These are phyloP conservation scores for Dufourea novaeangliae DNA, from an alignment of 1,140 invertebrate species.

Conservation along the genomic window DNA sequence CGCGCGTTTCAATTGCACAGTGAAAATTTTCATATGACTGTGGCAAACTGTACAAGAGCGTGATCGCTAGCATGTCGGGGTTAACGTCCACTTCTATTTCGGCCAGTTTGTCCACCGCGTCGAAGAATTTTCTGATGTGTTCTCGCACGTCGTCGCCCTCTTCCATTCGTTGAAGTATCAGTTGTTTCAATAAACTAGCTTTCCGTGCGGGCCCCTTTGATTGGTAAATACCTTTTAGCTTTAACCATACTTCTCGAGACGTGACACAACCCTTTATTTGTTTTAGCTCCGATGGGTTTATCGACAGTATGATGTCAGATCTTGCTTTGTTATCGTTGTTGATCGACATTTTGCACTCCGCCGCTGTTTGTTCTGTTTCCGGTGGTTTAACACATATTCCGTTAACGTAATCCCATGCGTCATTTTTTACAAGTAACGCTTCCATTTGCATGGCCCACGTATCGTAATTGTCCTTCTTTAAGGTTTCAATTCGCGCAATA, in stretches of 20 bases:
- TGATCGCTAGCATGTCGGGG: slow-evolving; percentile 59
- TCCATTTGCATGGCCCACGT: slow-evolving; percentile 17
- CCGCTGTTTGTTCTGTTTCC: not conserved
- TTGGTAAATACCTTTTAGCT: slow-evolving; percentile 23
- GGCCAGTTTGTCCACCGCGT: not conserved
- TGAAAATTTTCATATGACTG: slow-evolving; percentile 63
- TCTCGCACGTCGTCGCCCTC: not conserved
- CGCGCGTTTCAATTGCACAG: slow-evolving; percentile 59
- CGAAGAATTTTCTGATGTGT: slow-evolving; percentile 17
- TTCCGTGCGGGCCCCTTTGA: slow-evolving; percentile 49
- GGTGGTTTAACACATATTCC: not conserved
- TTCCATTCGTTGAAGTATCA: not conserved
- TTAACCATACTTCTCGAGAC: not conserved
- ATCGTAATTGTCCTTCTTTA: slow-evolving; percentile 10
- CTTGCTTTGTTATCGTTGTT: slow-evolving; percentile 14
- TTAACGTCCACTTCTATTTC: not conserved
- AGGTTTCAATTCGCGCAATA: not conserved
- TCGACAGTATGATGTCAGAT: slow-evolving; percentile 8
- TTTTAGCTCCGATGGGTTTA: slow-evolving; percentile 5
- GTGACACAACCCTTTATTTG: not conserved
- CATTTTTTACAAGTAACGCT: slow-evolving; percentile 18
- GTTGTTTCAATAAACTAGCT: slow-evolving; percentile 20
- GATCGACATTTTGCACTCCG: not conserved
- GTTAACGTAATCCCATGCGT: not conserved
- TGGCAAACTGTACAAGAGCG: slow-evolving; percentile 65